Percentiles rank a stretch among this genome's conserved stretches.
phyloP scores from a whole-genome alignment of 1,140 invertebrate species.

The Pissodes strobi region DNA sequence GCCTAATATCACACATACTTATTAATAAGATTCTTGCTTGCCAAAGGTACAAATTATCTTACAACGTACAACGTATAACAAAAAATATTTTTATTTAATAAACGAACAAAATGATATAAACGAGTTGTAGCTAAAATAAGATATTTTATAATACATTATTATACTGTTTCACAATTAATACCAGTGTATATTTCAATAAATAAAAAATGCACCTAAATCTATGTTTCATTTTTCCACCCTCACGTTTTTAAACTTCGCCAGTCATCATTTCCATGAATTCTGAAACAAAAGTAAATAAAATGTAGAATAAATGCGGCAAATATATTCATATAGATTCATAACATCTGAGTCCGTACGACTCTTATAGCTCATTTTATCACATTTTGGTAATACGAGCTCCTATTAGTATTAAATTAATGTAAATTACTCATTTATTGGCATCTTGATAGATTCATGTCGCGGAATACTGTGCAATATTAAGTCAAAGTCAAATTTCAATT shows the following conservation, averaged over 20 bases:
- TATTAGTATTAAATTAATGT: no score
- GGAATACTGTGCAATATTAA: no score
- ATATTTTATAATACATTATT: conserved; percentile 36
- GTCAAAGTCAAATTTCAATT: no score
- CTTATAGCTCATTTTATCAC: no score
- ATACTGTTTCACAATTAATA: conserved; percentile 28
- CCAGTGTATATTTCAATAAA: conserved; percentile 23
- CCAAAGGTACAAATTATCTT: conserved; percentile 30
- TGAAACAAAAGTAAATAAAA: conserved; percentile 60
- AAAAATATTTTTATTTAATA: conserved; percentile 31
- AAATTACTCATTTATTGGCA: no score
- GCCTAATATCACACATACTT: no score
- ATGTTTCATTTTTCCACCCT: neutral
- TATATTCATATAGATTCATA: no score
- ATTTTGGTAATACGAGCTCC: no score
- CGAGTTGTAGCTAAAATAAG: conserved; percentile 32
- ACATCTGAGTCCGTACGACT: no score
- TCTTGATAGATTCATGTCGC: no score
- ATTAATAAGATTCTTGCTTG: conserved; percentile 7
- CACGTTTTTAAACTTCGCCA: conserved; percentile 65
- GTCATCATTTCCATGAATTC: conserved; percentile 98
- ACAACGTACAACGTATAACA: conserved; percentile 26
- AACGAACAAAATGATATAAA: conserved; percentile 9
- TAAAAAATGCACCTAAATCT: conserved; percentile 38
- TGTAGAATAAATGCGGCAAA: neutral